A percentile compares a stretch with the other conserved stretches of the same genome.
Evolutionary conservation across 1,140 invertebrate species (phyloP).

Genomic region (Zaprionus lachaisei): DNA sequence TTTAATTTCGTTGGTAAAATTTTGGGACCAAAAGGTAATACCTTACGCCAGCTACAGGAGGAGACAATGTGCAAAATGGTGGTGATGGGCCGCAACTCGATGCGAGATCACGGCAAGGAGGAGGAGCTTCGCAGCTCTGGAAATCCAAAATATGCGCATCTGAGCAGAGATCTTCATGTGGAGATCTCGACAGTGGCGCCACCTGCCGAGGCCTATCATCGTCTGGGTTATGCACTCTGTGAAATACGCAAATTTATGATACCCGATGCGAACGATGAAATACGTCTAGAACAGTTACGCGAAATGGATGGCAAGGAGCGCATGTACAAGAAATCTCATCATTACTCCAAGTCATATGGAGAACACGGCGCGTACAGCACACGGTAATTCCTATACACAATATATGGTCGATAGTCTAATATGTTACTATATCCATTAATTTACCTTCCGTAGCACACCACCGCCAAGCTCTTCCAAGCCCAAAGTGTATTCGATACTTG

Average conservation of each 20-base stretch:
- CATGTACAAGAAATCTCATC: slow-evolving; percentile 79
- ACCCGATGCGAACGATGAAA: slow-evolving; percentile 92
- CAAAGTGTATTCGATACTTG: slow-evolving; percentile 93
- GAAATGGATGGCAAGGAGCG: slow-evolving; percentile 86
- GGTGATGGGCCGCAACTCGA: slow-evolving; percentile 96
- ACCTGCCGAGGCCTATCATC: slow-evolving; percentile 95
- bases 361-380: slow-evolving; percentile 74
- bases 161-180: slow-evolving; percentile 96
- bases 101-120: slow-evolving; percentile 96
- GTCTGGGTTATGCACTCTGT: slow-evolving; percentile 94
- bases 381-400: slow-evolving; percentile 42
- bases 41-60: slow-evolving; percentile 96
- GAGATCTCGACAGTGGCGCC: slow-evolving; percentile 95
- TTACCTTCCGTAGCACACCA: slow-evolving; percentile 59
- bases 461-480: slow-evolving; percentile 86
- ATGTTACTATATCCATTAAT: neutral
- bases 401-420: neutral
- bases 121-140: slow-evolving; percentile 93
- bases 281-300: slow-evolving; percentile 90
- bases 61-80: slow-evolving; percentile 98
- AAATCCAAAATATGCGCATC: slow-evolving; percentile 96
- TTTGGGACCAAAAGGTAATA: slow-evolving; percentile 96
- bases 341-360: slow-evolving; percentile 77
- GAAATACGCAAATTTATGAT: slow-evolving; percentile 90
- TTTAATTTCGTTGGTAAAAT: slow-evolving; percentile 98